Percentiles rank a stretch among this genome's conserved stretches.
Conservation (phyloP, 2,797 vertebrate genomes). For the Percopsis omiscomaycus region DNA sequence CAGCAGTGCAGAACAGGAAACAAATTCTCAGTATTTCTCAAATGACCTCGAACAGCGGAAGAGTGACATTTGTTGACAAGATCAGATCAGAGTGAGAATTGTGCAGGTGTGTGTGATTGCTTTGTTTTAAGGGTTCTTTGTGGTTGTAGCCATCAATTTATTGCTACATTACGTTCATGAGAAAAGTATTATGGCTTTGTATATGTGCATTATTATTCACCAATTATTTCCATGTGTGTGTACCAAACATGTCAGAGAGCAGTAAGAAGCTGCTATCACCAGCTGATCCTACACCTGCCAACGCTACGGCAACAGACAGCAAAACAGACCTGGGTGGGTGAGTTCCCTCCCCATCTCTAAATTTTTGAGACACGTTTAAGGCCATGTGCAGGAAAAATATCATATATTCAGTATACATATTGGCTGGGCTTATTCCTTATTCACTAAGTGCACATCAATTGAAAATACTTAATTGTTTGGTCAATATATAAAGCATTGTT, state of each 20-base stretch:
- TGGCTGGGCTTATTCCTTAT: no score
- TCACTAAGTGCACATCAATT: no score
- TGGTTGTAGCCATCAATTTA: slow-evolving; percentile 52
- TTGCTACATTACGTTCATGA: slow-evolving; percentile 26
- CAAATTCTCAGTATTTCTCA: slow-evolving; percentile 32
- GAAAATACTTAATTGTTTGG: no score
- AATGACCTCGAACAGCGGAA: slow-evolving; percentile 36
- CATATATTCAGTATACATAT: no score
- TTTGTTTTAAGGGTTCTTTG: slow-evolving; percentile 21
- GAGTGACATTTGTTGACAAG: slow-evolving; percentile 32
- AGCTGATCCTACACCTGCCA: slow-evolving; percentile 46
- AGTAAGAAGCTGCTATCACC: slow-evolving; percentile 52
- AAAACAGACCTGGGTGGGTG: slow-evolving; percentile 72
- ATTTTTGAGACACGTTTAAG: background rate
- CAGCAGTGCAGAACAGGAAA: slow-evolving; percentile 31
- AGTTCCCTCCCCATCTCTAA: slow-evolving; percentile 37
- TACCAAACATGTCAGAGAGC: slow-evolving; percentile 55
- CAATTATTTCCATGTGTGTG: background rate
- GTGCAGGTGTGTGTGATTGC: slow-evolving; percentile 15
- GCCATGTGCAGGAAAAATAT: background rate
- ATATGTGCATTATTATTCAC: no score
- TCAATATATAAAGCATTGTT: no score
- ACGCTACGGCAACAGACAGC: slow-evolving; percentile 44
- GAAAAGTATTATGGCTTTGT: no score
- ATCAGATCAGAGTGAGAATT: slow-evolving; percentile 22